Evolutionary conservation across 1,140 invertebrate genomes (phyloP).

Genomic region (Cotesia glomerata): DNA sequence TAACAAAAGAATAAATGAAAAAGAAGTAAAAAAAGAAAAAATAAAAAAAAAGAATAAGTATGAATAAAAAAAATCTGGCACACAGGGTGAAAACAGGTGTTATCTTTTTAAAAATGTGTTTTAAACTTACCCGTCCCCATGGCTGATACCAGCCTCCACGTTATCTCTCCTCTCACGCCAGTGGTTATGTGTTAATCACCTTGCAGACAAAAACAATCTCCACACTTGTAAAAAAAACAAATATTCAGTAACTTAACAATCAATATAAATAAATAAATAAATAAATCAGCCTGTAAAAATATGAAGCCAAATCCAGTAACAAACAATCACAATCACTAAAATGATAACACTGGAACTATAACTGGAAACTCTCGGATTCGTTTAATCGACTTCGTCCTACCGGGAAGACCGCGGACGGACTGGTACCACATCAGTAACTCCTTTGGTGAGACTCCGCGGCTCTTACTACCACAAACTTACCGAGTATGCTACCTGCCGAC

Average conservation of each 20-base stretch:
- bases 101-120: not conserved
- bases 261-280: slow-evolving; percentile 1
- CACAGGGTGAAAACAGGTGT: not conserved
- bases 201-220: not conserved
- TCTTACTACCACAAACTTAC: slow-evolving; percentile 28
- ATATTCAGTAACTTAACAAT: not conserved
- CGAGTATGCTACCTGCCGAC: slow-evolving; percentile 42
- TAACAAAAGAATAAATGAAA: no score
- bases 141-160: slow-evolving; percentile 55
- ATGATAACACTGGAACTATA: not conserved
- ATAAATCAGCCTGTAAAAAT: not conserved
- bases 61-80: not conserved
- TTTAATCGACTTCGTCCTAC: slow-evolving; percentile 45
- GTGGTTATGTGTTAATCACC: slow-evolving; percentile 25
- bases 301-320: not conserved
- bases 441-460: slow-evolving; percentile 48
- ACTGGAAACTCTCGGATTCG: not conserved
- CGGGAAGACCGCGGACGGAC: slow-evolving; percentile 59
- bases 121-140: slow-evolving; percentile 60
- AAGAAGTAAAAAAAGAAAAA: no score
- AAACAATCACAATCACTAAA: not conserved
- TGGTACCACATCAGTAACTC: slow-evolving; percentile 44
- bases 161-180: slow-evolving; percentile 44
- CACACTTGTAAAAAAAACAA: not conserved
- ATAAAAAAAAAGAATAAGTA: not conserved